Conservation (phyloP, 1,140 invertebrate genomes). For the Hypsibius dujardini region DNA sequence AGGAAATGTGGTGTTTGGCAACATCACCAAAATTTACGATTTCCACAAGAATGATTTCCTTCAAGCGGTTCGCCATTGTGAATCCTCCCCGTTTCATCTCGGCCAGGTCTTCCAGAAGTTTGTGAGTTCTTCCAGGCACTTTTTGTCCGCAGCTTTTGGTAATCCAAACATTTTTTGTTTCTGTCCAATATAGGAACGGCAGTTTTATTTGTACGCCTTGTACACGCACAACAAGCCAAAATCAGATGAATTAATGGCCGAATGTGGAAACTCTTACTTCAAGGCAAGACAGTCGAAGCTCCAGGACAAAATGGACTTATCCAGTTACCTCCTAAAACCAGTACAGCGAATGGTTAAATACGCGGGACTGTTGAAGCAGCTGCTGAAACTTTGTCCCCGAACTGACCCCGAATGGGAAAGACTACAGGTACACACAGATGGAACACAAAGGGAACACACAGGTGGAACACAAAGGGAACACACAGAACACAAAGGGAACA, state of each 20-base stretch:
- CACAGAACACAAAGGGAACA: too few species aligned
- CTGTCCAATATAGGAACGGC: slow-evolving; percentile 43
- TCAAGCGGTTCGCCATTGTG: slow-evolving; percentile 53
- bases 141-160: slow-evolving; percentile 18
- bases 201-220: slow-evolving; percentile 66
- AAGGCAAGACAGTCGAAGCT: slow-evolving; percentile 39
- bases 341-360: slow-evolving; percentile 79
- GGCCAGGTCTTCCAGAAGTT: slow-evolving; percentile 61
- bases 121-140: slow-evolving; percentile 39
- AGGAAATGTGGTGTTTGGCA: slow-evolving; percentile 62
- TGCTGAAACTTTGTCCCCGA: slow-evolving; percentile 48
- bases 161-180: slow-evolving; percentile 14
- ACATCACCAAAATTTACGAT: slow-evolving; percentile 65
- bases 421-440: slow-evolving; percentile 29
- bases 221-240: slow-evolving; percentile 80
- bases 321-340: slow-evolving; percentile 69
- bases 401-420: slow-evolving; percentile 30
- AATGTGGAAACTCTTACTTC: slow-evolving; percentile 61
- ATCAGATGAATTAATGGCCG: slow-evolving; percentile 62
- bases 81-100: slow-evolving; percentile 53
- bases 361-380: slow-evolving; percentile 61
- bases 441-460: too few species aligned
- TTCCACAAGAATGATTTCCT: slow-evolving; percentile 62
- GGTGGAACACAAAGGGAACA: too few species aligned
- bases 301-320: slow-evolving; percentile 70